Percentiles rank a stretch among this genome's conserved stretches.
These are phyloP conservation scores for Meiosimyza decipiens DNA, from an alignment of 2,888 invertebrate species.

Conservation along the genomic window DNA sequence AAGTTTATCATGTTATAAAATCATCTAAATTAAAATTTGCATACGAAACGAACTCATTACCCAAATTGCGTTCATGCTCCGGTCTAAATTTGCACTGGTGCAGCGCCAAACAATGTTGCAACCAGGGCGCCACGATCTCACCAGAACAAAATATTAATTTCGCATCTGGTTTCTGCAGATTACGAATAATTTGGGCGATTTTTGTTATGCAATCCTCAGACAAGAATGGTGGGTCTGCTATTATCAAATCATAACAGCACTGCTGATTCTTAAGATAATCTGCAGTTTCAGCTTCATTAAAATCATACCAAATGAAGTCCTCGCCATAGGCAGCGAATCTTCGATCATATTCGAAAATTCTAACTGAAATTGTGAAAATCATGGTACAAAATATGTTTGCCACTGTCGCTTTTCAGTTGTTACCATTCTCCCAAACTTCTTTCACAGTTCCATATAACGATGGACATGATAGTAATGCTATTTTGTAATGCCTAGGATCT, in stretches of 20 bases:
- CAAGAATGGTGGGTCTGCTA: constrained; percentile 95
- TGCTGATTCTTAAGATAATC: constrained; percentile 68
- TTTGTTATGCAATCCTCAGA: constrained; percentile 92
- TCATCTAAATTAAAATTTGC: constrained; percentile 84
- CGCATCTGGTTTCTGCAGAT: constrained; percentile 71
- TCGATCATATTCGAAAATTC: constrained; percentile 85
- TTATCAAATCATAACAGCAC: constrained; percentile 80
- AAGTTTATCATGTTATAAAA: constrained; percentile 43
- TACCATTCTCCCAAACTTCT: constrained; percentile 60
- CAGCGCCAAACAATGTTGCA: constrained; percentile 73
- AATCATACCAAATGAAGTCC: constrained; percentile 89
- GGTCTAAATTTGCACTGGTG: constrained; percentile 80
- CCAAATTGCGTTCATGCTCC: constrained; percentile 87
- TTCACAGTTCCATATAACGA: constrained; percentile 80
- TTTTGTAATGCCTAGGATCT: constrained; percentile 67
- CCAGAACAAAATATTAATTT: constrained; percentile 81
- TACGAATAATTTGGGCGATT: constrained; percentile 80
- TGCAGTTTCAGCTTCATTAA: constrained; percentile 81
- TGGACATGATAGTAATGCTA: constrained; percentile 90
- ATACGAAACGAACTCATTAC: constrained; percentile 92
- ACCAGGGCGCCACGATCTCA: constrained; percentile 79
- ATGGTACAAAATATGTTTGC: constrained; percentile 28
- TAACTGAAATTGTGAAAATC: constrained; percentile 70
- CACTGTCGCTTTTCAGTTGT: neutral
- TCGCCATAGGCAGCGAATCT: constrained; percentile 82